Evolutionary conservation across 2,888 invertebrate species (phyloP), one percentile per base, ranked within the genome.

Genomic region (Leptinotarsa rubiginosa): DNA sequence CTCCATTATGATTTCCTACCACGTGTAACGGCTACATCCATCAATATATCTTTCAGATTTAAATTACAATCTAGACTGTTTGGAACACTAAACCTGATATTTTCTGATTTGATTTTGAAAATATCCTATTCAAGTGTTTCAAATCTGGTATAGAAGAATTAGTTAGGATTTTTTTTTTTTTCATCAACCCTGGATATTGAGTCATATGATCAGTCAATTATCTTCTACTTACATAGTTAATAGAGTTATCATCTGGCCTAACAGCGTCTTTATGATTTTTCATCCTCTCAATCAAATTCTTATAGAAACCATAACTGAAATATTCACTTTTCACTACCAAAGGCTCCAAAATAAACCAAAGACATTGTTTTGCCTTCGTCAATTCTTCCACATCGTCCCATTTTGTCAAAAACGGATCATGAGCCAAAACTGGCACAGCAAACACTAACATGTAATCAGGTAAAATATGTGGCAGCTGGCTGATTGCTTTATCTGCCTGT

Each of bases 401-500:
- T 79, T 92, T 90, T 68, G 93, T 93, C 86, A 95, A 96, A 81
- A 92, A 91, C 7, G 96, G 95, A 88, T 97, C 96, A 87, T 98
- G 97, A n/a, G 98, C 95, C 75, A 99, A 90, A 69, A 99, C 92
- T 67, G 98, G 97, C 81, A 98, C 94, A n/a, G 97, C 96, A 89
- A 98, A 98, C 80, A 97, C 96, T 85, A 99, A 89, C 94, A 97
- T 97, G 87, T 98, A 98, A 89, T 99, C 99, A 70, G 99, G 98
- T 88, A 98, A 90, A 87, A 97, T 96, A 87, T 95, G 95, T 56
- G 95, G 93, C 85, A 96, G 89, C 89, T 96, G 95, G 79, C 92
- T 90, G 85, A 93, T 89, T 0, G 93, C 93, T 74, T 92, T 92
- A 83, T 94, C 94, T 81, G 92, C 91, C 89, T 89, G 84, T 69